A percentile compares a stretch with the other conserved stretches of the same genome.
Evolutionary conservation across 2,113 vertebrate genomes (phyloP).

Genomic region (Fulica atra): DNA sequence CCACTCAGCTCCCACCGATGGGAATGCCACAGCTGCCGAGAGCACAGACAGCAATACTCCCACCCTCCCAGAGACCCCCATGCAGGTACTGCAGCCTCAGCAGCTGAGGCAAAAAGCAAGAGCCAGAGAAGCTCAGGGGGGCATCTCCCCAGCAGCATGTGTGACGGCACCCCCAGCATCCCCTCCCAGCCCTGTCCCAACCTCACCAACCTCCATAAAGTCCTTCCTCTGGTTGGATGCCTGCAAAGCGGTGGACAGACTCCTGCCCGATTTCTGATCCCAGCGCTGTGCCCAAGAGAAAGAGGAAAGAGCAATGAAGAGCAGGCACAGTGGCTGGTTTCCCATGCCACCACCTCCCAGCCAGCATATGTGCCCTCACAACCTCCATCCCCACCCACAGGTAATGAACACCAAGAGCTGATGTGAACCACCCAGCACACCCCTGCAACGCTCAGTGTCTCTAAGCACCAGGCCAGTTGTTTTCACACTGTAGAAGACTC

Average conservation of each 20-base stretch:
- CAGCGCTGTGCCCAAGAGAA: conserved; percentile 80
- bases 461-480: background rate
- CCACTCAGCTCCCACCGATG: background rate
- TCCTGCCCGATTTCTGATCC: conserved; percentile 92
- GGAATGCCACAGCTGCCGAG: accelerated
- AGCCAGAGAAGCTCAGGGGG: background rate
- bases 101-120: background rate
- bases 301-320: background rate
- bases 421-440: background rate
- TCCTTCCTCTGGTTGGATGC: conserved; percentile 94
- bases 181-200: background rate
- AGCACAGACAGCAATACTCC: accelerated
- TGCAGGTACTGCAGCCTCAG: background rate
- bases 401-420: background rate
- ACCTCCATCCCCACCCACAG: background rate
- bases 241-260: conserved; percentile 86
- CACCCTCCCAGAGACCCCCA: background rate
- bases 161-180: background rate
- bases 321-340: background rate
- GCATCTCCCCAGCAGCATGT: background rate
- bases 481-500: background rate
- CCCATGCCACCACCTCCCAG: background rate
- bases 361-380: background rate
- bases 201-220: conserved; percentile 92
- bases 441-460: background rate